A percentile compares a stretch with the other conserved stretches of the same genome.
Conservation (phyloP, 2,797 vertebrate genomes). For the Enteromius trimaculatus region DNA sequence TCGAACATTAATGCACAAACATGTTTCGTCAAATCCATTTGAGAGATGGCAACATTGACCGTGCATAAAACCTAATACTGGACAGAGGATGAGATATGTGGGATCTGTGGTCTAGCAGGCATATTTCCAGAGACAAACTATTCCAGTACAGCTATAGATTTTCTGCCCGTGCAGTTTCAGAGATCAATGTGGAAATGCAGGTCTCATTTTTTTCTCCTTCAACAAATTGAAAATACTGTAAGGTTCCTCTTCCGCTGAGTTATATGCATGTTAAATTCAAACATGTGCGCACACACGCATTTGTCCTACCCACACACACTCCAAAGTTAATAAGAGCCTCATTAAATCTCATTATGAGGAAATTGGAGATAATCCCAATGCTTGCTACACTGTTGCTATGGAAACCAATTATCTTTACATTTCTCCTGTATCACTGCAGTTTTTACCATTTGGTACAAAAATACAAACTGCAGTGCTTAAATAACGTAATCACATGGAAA, state of each 20-base stretch:
- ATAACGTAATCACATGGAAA: not conserved
- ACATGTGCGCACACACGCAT: not conserved
- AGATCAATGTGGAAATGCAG: slow-evolving; percentile 39
- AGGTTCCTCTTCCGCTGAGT: slow-evolving; percentile 9
- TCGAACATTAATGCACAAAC: slow-evolving; percentile 16
- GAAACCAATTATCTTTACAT: slow-evolving; percentile 59
- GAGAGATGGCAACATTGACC: slow-evolving; percentile 13
- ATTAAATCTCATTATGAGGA: slow-evolving; percentile 73
- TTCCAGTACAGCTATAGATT: slow-evolving; percentile 31
- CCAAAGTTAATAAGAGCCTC: slow-evolving; percentile 74
- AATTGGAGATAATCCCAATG: slow-evolving; percentile 64
- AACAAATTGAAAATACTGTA: slow-evolving; percentile 8
- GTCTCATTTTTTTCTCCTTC: slow-evolving; percentile 9
- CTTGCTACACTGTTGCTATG: slow-evolving; percentile 58
- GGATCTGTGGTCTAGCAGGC: slow-evolving; percentile 24
- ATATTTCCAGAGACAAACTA: slow-evolving; percentile 43
- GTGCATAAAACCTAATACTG: slow-evolving; percentile 15
- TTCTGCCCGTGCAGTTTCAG: slow-evolving; percentile 20
- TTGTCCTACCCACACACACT: not conserved
- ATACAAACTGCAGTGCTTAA: not conserved
- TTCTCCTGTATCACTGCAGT: slow-evolving; percentile 38
- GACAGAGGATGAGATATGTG: slow-evolving; percentile 22
- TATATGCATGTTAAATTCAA: slow-evolving; percentile 2
- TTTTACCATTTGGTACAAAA: not conserved
- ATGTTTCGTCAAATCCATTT: not conserved